phyloP scores from a whole-genome alignment of 2,797 vertebrate genomes.

The Falco cherrug region DNA sequence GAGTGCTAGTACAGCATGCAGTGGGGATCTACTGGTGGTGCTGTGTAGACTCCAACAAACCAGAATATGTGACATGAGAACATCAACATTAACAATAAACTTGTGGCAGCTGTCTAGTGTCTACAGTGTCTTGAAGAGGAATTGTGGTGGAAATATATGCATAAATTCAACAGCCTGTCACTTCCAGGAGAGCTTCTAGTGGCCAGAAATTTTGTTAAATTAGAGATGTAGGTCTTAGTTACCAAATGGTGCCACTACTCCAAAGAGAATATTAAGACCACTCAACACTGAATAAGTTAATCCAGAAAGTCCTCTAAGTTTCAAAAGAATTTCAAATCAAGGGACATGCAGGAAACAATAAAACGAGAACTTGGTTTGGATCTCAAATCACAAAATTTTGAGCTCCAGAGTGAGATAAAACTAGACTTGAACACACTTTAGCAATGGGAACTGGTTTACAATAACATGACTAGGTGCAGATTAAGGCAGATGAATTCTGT shows the following conservation, averaged over 20 bases:
- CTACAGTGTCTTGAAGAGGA: not conserved
- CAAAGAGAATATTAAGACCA: not conserved
- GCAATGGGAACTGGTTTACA: not conserved
- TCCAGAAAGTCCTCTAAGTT: not conserved
- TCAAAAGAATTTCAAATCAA: not conserved
- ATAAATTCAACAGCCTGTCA: not conserved
- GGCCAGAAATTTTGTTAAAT: not conserved
- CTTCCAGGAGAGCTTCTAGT: not conserved
- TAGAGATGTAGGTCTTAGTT: not conserved
- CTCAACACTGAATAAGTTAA: not conserved
- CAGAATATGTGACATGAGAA: not conserved
- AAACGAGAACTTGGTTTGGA: not conserved
- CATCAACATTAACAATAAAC: rapidly evolving
- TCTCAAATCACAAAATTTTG: not conserved
- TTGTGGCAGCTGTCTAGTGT: not conserved
- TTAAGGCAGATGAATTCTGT: not conserved
- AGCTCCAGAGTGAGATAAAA: not conserved
- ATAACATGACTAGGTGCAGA: not conserved
- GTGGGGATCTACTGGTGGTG: not conserved
- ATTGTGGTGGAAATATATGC: rapidly evolving
- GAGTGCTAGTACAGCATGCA: too few relatives aligned
- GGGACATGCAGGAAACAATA: not conserved
- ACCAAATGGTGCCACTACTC: not conserved
- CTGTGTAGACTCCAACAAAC: not conserved
- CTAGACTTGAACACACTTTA: not conserved